Conservation (phyloP, 2,113 vertebrate genomes). For the Pollimyrus isidori region DNA sequence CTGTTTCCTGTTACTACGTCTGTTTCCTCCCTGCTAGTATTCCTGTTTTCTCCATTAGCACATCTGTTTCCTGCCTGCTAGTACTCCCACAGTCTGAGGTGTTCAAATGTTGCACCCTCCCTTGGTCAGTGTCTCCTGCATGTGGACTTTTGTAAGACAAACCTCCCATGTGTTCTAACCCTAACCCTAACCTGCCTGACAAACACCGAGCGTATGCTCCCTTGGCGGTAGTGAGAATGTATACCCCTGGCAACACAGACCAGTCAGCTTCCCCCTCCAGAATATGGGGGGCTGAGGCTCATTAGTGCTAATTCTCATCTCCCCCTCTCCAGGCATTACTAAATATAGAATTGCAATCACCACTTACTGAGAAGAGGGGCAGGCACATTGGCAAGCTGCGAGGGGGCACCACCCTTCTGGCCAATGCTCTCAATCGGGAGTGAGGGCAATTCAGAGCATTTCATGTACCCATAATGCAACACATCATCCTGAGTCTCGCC, state of each 20-base stretch:
- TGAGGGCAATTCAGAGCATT: not conserved
- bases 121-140: not conserved
- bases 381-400: not conserved
- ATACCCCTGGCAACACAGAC: not conserved
- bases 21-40: not conserved
- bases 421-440: not conserved
- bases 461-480: not conserved
- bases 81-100: not conserved
- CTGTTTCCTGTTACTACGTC: not conserved
- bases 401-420: not conserved
- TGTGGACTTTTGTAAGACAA: not conserved
- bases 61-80: not conserved
- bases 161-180: not conserved
- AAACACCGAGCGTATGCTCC: not conserved
- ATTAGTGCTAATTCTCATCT: conserved; percentile 19
- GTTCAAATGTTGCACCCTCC: not conserved
- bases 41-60: not conserved
- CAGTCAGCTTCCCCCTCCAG: not conserved
- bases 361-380: not conserved
- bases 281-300: not conserved
- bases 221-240: not conserved
- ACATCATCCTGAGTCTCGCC: not conserved
- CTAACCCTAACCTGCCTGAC: not conserved
- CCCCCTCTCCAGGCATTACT: not conserved
- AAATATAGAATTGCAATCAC: conserved; percentile 13